These are phyloP conservation scores for Limanda limanda DNA, from an alignment of 2,113 vertebrate genomes.

Conservation along the genomic window DNA sequence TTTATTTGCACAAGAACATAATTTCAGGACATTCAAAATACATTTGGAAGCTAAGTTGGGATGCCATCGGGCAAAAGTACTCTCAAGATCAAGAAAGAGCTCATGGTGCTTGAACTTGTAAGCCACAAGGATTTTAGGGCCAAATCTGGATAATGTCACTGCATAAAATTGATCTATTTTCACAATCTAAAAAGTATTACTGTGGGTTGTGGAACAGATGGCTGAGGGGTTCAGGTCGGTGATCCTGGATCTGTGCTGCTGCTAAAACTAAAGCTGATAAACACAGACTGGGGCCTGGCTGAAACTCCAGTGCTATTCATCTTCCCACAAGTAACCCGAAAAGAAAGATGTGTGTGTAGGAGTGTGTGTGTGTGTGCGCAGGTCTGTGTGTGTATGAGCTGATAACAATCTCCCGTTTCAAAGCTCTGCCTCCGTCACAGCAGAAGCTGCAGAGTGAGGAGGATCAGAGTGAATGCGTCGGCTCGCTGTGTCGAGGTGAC, in stretches of 20 bases:
- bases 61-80: background rate
- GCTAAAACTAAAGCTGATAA: conserved; percentile 33
- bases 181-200: background rate
- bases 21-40: background rate
- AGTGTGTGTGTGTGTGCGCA: conserved; percentile 6
- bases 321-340: conserved; percentile 18
- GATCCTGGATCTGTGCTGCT: conserved; percentile 9
- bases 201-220: conserved; percentile 30
- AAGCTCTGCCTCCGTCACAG: conserved; percentile 35
- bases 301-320: conserved; percentile 28
- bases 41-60: background rate
- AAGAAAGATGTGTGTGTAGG: background rate
- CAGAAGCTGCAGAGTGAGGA: conserved; percentile 23
- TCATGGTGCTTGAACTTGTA: background rate
- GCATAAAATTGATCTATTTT: background rate
- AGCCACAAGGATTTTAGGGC: background rate
- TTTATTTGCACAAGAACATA: background rate
- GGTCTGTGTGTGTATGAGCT: background rate
- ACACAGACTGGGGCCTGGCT: conserved; percentile 3
- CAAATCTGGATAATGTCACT: background rate
- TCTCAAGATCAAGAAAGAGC: background rate
- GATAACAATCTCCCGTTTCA: conserved; percentile 47
- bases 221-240: conserved; percentile 7
- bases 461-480: conserved; percentile 23
- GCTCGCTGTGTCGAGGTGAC: conserved; percentile 17